A percentile compares a stretch with the other conserved stretches of the same genome.
These are phyloP conservation scores for Ophraella communa DNA, from an alignment of 2,888 invertebrate genomes.

Conservation along the genomic window DNA sequence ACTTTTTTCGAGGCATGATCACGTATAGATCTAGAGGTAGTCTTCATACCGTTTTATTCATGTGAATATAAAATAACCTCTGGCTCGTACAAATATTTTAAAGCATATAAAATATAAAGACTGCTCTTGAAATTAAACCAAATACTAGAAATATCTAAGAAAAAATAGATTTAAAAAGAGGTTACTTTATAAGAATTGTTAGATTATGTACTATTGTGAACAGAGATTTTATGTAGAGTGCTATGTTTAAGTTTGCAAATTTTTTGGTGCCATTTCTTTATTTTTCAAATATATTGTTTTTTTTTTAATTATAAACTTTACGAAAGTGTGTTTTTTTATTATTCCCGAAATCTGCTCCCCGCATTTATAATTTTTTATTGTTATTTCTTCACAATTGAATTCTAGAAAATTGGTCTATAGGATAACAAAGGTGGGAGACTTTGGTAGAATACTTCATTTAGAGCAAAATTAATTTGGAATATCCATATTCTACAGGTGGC, in stretches of 20 bases:
- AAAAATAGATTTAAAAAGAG: neutral
- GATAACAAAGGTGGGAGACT: too few species aligned
- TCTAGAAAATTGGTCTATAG: too few species aligned
- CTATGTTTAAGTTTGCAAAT: neutral
- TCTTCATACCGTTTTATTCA: neutral
- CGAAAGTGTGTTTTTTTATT: neutral
- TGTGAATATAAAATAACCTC: neutral
- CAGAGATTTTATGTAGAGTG: neutral
- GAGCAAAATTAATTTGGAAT: too few species aligned
- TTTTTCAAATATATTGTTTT: neutral
- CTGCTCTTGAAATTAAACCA: neutral
- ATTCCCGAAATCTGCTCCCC: too few species aligned
- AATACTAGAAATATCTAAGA: neutral
- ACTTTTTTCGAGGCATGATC: too few species aligned
- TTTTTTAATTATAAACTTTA: neutral
- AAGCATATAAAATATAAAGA: neutral
- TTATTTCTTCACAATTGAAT: too few species aligned
- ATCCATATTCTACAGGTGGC: too few species aligned
- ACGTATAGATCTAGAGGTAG: neutral
- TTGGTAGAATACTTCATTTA: too few species aligned
- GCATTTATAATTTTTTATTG: too few species aligned
- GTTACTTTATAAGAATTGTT: neutral
- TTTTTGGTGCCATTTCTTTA: conserved; percentile 1
- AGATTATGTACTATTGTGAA: neutral
- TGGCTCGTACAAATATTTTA: neutral